Percentiles rank a stretch among this genome's conserved stretches.
Conservation (phyloP, 2,888 invertebrate genomes). For the Apodemia zela region DNA sequence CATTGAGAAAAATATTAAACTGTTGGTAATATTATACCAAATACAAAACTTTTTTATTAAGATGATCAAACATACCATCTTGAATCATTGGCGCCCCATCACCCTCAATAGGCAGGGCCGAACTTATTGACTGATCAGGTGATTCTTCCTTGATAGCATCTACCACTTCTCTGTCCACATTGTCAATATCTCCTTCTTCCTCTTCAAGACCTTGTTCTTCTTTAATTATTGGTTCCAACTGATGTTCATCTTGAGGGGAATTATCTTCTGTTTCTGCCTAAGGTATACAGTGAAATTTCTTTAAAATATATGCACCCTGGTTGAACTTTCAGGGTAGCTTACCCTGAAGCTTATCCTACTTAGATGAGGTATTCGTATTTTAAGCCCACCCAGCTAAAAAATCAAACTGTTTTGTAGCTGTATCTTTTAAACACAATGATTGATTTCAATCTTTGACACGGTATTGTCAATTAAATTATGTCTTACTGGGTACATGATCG, state of each 20-base stretch:
- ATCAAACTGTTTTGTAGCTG: too few species aligned
- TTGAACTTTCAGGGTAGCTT: too few species aligned
- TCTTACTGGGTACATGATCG: too few species aligned
- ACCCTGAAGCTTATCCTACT: too few species aligned
- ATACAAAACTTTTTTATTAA: background rate
- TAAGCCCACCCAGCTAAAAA: too few species aligned
- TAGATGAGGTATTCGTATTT: too few species aligned
- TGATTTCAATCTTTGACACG: too few species aligned
- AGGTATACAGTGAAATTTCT: background rate
- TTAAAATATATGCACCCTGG: too few species aligned
- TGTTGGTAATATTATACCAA: background rate
- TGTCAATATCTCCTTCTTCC: constrained; percentile 47
- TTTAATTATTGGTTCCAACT: constrained; percentile 57
- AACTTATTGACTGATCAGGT: constrained; percentile 74
- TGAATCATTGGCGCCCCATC: constrained; percentile 61
- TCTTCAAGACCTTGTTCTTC: constrained; percentile 59
- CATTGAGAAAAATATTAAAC: background rate
- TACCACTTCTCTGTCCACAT: constrained; percentile 46
- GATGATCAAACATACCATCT: constrained; percentile 52
- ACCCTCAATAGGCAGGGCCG: constrained; percentile 69
- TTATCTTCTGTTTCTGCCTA: constrained; percentile 60
- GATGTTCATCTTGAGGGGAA: constrained; percentile 63
- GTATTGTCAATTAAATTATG: too few species aligned
- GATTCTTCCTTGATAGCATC: constrained; percentile 65
- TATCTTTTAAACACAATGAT: too few species aligned